Conservation (phyloP, 2,797 vertebrate species). For the Crocidura indochinensis region DNA sequence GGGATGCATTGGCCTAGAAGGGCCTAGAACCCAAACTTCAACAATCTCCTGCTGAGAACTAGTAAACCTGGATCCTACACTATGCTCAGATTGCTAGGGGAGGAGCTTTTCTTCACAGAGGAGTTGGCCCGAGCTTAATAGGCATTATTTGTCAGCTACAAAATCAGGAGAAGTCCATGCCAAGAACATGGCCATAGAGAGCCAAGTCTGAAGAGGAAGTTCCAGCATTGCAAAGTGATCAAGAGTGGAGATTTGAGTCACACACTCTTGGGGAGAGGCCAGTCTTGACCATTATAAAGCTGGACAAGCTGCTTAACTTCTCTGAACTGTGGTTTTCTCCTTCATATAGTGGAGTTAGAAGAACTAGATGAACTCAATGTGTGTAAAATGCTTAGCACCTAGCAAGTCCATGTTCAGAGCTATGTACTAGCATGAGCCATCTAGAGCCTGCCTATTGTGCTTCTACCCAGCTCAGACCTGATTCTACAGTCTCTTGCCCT, state of each 20-base stretch:
- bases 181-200: neutral
- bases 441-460: neutral
- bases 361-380: neutral
- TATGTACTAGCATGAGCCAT: accelerated
- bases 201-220: neutral
- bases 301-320: neutral
- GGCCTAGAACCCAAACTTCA: neutral
- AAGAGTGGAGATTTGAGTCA: neutral
- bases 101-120: neutral
- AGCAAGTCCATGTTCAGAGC: accelerated
- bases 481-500: neutral
- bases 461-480: neutral
- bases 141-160: neutral
- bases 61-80: too few species aligned
- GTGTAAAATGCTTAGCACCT: neutral
- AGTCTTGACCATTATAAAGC: neutral
- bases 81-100: neutral
- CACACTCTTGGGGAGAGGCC: neutral
- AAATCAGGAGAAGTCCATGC: neutral
- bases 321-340: neutral
- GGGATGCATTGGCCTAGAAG: neutral
- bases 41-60: neutral
- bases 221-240: neutral
- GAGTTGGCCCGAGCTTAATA: neutral
- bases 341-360: neutral